phyloP scores from a whole-genome alignment of 1,140 invertebrate species.

The Marisa cornuarietis region DNA sequence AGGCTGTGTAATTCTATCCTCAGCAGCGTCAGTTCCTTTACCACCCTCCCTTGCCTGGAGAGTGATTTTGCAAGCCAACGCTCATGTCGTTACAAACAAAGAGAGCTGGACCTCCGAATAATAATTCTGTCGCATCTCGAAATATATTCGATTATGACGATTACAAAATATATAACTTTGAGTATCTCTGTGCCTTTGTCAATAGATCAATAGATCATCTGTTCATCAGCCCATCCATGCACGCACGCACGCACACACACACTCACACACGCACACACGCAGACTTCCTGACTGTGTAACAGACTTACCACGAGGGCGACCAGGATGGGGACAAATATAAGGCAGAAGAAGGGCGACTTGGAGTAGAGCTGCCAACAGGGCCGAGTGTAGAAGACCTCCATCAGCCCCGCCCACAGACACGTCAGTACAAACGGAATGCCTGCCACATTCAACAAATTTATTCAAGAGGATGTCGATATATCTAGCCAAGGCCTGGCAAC shows the following conservation, averaged over 20 bases:
- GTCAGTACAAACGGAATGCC: slow-evolving; percentile 66
- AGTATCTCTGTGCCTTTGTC: background rate
- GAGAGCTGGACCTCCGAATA: background rate
- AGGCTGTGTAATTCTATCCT: no score
- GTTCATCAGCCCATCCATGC: background rate
- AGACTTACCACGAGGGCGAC: slow-evolving; percentile 66
- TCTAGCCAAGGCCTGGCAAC: background rate
- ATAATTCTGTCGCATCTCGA: background rate
- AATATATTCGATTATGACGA: background rate
- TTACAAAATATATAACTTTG: background rate
- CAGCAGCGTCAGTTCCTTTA: background rate
- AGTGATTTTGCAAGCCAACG: background rate
- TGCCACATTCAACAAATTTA: slow-evolving; percentile 30
- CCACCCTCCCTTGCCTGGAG: background rate
- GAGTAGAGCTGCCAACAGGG: slow-evolving; percentile 67
- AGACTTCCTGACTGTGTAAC: background rate
- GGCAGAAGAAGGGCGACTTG: slow-evolving; percentile 61
- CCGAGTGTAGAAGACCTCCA: slow-evolving; percentile 52
- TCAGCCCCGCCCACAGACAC: slow-evolving; percentile 61
- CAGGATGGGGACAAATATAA: slow-evolving; percentile 67
- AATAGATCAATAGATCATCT: background rate
- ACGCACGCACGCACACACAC: background rate
- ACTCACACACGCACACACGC: background rate
- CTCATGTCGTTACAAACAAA: background rate
- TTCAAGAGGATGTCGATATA: background rate